phyloP scores from a whole-genome alignment of 2,888 invertebrate species.

The Anthrax anthrax region DNA sequence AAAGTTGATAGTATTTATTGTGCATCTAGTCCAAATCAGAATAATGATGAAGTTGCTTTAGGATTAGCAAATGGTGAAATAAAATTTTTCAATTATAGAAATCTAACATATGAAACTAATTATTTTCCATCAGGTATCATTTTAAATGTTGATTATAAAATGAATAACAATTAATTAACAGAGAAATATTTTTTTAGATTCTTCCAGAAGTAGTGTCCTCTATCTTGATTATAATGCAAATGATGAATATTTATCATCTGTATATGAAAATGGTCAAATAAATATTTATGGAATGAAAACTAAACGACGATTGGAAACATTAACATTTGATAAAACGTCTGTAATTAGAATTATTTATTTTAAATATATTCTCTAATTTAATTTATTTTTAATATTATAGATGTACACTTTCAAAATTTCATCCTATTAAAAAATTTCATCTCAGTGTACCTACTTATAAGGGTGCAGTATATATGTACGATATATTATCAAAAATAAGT shows the following conservation, averaged over 20 bases:
- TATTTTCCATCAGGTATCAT: slow-evolving; percentile 25
- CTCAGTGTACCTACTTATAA: slow-evolving; percentile 26
- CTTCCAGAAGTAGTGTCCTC: slow-evolving; percentile 22
- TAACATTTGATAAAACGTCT: slow-evolving; percentile 25
- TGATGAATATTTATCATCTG: slow-evolving; percentile 30
- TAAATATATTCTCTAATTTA: not conserved
- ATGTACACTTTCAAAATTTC: slow-evolving; percentile 29
- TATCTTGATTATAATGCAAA: slow-evolving; percentile 29
- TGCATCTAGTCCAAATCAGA: slow-evolving; percentile 26
- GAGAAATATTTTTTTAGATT: slow-evolving; percentile 16
- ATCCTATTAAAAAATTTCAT: slow-evolving; percentile 29
- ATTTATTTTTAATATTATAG: slow-evolving; percentile 14
- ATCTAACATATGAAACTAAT: slow-evolving; percentile 17
- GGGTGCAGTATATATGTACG: slow-evolving; percentile 27
- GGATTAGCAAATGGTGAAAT: slow-evolving; percentile 28
- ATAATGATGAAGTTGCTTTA: slow-evolving; percentile 26
- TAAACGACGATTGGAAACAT: slow-evolving; percentile 24
- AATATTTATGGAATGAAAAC: slow-evolving; percentile 29
- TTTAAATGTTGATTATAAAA: too few relatives aligned
- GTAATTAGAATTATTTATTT: not conserved
- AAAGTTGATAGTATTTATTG: slow-evolving; percentile 27
- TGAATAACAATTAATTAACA: not conserved
- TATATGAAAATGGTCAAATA: slow-evolving; percentile 27
- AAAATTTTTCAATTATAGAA: slow-evolving; percentile 24
- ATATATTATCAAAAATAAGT: slow-evolving; percentile 25